These are phyloP conservation scores for Macrotrachela quadricornifera DNA, from an alignment of 1,140 invertebrate species.

Conservation along the genomic window DNA sequence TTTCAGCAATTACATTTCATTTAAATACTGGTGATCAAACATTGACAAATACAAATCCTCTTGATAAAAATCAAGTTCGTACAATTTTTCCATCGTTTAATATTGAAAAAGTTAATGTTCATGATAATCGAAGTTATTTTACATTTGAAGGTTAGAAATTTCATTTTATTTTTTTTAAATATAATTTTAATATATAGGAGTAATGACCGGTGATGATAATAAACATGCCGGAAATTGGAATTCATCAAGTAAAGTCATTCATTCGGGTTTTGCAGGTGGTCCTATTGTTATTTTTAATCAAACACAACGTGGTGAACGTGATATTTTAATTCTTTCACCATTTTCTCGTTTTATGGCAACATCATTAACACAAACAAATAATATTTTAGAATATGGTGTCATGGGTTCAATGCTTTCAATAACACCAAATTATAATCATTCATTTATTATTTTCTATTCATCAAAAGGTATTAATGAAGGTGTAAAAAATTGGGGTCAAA, in stretches of 20 bases:
- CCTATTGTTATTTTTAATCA: slow-evolving; percentile 1
- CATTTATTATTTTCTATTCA: slow-evolving; percentile 13
- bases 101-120: no score
- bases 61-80: no score
- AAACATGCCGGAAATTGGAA: slow-evolving; percentile 6
- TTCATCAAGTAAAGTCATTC: neutral
- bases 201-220: slow-evolving; percentile 7
- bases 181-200: neutral
- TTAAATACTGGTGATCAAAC: no score
- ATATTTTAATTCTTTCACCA: slow-evolving; percentile 4
- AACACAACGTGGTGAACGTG: neutral
- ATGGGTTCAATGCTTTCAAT: slow-evolving; percentile 17
- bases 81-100: no score
- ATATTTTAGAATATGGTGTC: slow-evolving; percentile 12
- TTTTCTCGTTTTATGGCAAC: slow-evolving; percentile 6
- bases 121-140: no score
- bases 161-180: no score
- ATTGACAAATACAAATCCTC: no score
- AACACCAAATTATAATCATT: slow-evolving; percentile 12
- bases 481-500: no score
- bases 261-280: neutral
- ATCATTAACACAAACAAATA: neutral
- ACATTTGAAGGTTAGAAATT: no score
- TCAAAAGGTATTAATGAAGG: slow-evolving; percentile 15
- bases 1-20: no score